Base-by-base conservation (phyloP, 2,888 invertebrate species). In the Labia minor region DNA sequence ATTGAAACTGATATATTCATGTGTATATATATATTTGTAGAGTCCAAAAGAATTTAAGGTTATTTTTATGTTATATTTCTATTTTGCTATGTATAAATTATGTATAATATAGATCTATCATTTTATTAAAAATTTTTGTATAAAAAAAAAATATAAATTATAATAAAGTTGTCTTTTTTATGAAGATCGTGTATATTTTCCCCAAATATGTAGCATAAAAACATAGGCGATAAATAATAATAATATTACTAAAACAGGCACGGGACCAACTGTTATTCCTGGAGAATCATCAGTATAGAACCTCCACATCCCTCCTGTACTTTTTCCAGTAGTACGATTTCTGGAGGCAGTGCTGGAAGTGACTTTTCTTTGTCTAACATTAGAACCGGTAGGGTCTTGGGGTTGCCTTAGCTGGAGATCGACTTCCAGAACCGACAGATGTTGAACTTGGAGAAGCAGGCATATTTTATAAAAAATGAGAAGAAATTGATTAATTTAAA, bases 171-270 rank as follows among this genome's bases (percentile, higher is more conserved):
- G n/a, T n/a, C n/a, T n/a, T n/a, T 11, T n/a, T 49, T 49, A 49
- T 16, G 49, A 4, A 16, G 49, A 49, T 10, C 94, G 86, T 71
- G 92, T 94, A 79, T 94, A 94, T 85, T 99, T 99, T 78, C 98
- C 99, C 99, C 99, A 99, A 78, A 99, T 99, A 83, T 99, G 99
- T 72, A 99, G 86, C 94, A 99, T 96, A 79, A 99, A 99, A 67
- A 99, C 99, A 66, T 97, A 98, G 20, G 98, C 98, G 76, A 99
- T 99, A 82, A 99, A 99, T 66, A 99, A 86, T 66, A 99, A 85
- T 69, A 97, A 97, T 97, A 99, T 98, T 68, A 99, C 98, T 76
- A 99, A 82, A 33, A 99, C 99, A 74, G 99, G 99, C 72, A 99
- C 98, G 74, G 99, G 99, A 69, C 99, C 99, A 73, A 99, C 98